phyloP scores from a whole-genome alignment of 2,113 vertebrate species.

The Otis tarda region DNA sequence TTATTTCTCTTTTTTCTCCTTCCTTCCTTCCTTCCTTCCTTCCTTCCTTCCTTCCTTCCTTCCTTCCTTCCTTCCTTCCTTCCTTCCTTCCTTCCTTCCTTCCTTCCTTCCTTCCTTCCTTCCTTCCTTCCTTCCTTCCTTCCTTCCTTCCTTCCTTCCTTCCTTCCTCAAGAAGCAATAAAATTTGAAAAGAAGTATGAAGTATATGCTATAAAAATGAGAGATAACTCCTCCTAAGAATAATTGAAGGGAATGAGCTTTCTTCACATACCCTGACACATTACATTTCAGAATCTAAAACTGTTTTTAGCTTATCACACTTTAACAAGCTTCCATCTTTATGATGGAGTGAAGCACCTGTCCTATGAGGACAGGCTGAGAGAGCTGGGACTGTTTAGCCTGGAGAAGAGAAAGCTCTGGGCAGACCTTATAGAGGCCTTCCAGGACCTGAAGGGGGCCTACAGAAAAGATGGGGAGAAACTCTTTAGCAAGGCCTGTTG shows the following conservation, averaged over 20 bases:
- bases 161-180: neutral
- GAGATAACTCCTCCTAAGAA: neutral
- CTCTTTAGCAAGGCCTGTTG: too few species aligned
- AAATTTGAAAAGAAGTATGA: neutral
- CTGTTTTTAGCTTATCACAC: neutral
- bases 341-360: neutral
- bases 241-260: neutral
- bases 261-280: neutral
- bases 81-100: rapidly evolving
- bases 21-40: too few species aligned
- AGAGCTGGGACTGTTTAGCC: too few species aligned
- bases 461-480: too few species aligned
- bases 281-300: neutral
- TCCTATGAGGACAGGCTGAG: too few species aligned
- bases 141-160: too few species aligned
- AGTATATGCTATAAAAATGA: neutral
- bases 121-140: neutral
- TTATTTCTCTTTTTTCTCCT: neutral
- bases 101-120: too few species aligned
- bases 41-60: neutral
- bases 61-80: too few species aligned
- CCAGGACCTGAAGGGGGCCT: too few species aligned
- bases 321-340: neutral
- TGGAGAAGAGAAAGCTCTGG: too few species aligned
- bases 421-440: too few species aligned